A percentile compares a stretch with the other conserved stretches of the same genome.
phyloP scores from a whole-genome alignment of 2,888 invertebrate genomes.

The Andrena chrysosceles region DNA sequence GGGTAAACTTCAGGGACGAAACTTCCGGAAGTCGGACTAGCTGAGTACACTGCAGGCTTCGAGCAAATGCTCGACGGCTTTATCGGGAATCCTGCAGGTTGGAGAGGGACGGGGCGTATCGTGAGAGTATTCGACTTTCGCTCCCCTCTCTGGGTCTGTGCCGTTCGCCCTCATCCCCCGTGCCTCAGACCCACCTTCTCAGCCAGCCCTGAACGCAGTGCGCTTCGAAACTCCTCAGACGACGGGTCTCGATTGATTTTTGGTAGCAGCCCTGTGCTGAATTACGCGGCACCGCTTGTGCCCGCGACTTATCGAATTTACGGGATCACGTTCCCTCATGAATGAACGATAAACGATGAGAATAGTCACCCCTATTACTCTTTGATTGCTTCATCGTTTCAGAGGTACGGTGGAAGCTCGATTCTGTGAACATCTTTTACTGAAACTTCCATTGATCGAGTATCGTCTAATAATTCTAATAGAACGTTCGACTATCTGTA shows the following conservation, averaged over 20 bases:
- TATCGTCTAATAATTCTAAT: neutral
- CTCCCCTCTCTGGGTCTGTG: constrained; percentile 3
- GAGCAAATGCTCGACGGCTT: constrained; percentile 71
- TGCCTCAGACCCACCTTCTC: constrained; percentile 41
- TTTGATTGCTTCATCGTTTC: neutral
- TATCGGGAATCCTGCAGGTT: constrained; percentile 68
- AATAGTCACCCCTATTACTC: neutral
- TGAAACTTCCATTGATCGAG: neutral
- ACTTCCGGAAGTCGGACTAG: constrained; percentile 72
- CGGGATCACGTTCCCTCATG: constrained; percentile 16
- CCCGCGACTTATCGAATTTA: constrained; percentile 44
- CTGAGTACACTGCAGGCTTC: constrained; percentile 68
- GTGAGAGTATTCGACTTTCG: constrained; percentile 64
- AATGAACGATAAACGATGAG: constrained; percentile 32
- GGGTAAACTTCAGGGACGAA: constrained; percentile 73
- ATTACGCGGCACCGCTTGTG: constrained; percentile 41
- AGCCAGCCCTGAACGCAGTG: constrained; percentile 44
- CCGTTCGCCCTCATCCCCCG: constrained; percentile 18
- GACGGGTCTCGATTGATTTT: constrained; percentile 65
- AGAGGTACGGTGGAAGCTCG: neutral
- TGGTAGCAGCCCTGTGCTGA: constrained; percentile 49
- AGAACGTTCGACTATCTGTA: neutral
- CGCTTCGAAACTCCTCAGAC: constrained; percentile 60
- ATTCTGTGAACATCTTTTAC: neutral
- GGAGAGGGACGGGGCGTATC: constrained; percentile 62